Percentiles rank a stretch among this genome's conserved stretches.
Evolutionary conservation across 53 echinoderm and acorn worm species (phyloP).

Genomic region (Echinarachnius parma): DNA sequence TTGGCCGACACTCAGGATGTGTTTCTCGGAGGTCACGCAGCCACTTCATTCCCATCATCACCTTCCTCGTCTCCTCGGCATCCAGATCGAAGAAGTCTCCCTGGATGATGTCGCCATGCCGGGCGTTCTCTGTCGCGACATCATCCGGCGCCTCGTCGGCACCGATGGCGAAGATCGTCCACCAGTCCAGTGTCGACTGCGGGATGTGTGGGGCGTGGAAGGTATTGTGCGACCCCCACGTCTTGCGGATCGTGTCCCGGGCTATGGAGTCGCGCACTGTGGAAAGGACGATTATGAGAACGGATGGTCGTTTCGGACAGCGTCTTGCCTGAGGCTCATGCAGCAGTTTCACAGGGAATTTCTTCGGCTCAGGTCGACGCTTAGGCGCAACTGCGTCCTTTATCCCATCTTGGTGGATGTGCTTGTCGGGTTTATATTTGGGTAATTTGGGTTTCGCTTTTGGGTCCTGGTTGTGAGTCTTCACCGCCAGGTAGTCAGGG

Average conservation of each 20-base stretch:
- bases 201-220: conserved; percentile 22
- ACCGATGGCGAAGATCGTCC: conserved; percentile 73
- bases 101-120: conserved; percentile 70
- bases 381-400: conserved; percentile 6
- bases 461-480: conserved; percentile 51
- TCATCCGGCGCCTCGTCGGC: conserved; percentile 24
- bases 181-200: conserved; percentile 57
- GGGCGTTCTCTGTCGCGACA: conserved; percentile 28
- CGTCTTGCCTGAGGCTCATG: conserved; percentile 37
- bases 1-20: conserved; percentile 57
- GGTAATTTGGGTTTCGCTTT: conserved; percentile 41
- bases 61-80: conserved; percentile 78
- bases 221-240: conserved; percentile 59
- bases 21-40: conserved; percentile 14
- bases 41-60: conserved; percentile 77
- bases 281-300: conserved; percentile 62
- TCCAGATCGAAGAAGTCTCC: conserved; percentile 74
- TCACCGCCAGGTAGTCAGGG: conserved; percentile 48
- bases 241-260: conserved; percentile 64
- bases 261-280: conserved; percentile 30
- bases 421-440: conserved; percentile 63
- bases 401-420: conserved; percentile 30
- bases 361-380: conserved; percentile 62
- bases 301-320: conserved; percentile 58
- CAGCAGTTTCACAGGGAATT: conserved; percentile 71